Conservation (phyloP, 2,113 vertebrate genomes). For the Echinops telfairi region DNA sequence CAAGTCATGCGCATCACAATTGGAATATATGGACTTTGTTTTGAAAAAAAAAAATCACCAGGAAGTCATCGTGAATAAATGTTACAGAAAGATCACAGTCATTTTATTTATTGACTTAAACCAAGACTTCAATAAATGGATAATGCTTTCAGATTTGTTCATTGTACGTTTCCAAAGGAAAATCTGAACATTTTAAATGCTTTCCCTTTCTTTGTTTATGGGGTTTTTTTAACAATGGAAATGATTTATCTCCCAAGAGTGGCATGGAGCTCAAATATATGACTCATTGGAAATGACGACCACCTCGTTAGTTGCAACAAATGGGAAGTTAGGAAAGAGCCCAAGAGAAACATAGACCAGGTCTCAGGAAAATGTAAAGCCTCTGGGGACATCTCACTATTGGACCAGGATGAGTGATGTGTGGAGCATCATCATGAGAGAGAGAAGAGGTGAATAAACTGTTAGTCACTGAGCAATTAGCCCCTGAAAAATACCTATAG, state of each 20-base stretch:
- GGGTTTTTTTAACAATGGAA: slow-evolving; percentile 71
- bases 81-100: slow-evolving; percentile 66
- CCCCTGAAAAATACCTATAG: background rate
- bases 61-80: slow-evolving; percentile 57
- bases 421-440: slow-evolving; percentile 44
- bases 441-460: slow-evolving; percentile 66
- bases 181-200: slow-evolving; percentile 67
- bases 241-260: slow-evolving; percentile 75
- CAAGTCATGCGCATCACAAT: slow-evolving; percentile 52
- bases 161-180: slow-evolving; percentile 74
- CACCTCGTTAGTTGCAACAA: slow-evolving; percentile 57
- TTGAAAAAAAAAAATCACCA: slow-evolving; percentile 54
- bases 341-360: slow-evolving; percentile 63
- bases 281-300: slow-evolving; percentile 71
- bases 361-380: slow-evolving; percentile 61
- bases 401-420: slow-evolving; percentile 4
- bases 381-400: slow-evolving; percentile 1
- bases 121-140: slow-evolving; percentile 62
- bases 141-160: slow-evolving; percentile 66
- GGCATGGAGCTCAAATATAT: slow-evolving; percentile 62
- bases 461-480: slow-evolving; percentile 47
- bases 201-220: slow-evolving; percentile 70
- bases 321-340: slow-evolving; percentile 60
- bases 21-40: slow-evolving; percentile 60
- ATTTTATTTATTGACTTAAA: slow-evolving; percentile 71